Evolutionary conservation across 1,140 invertebrate species (phyloP), one percentile per base, ranked within the genome.

Genomic region (Anthonomus grandis): DNA sequence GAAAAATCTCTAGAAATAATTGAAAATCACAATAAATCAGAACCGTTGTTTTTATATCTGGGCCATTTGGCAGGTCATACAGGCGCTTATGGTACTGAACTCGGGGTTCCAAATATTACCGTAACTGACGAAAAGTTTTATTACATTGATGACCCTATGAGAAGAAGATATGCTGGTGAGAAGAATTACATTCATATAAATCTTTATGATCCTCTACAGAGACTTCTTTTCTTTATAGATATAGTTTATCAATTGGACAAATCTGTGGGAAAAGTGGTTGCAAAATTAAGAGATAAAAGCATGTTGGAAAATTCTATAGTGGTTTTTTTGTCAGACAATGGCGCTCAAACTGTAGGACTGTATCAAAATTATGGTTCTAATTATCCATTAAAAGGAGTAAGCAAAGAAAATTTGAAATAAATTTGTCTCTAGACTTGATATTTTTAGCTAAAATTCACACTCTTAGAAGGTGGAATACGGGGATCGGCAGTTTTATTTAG

Each of bases 391-490:
- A 81, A 88, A 75, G 91, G 91, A 31, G 86, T 90, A 76, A 76
- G 15, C n/a, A n/a, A n/a, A n/a, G n/a, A n/a, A n/a, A n/a, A n/a
- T n/a, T n/a, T n/a, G n/a, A 27, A 31, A 34, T 21, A 17, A 46
- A 13, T 46, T 46, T 54, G 5, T 46, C 17, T n/a, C 15, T 22
- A 39, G n/a, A 49, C 25, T n/a, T 42, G 10, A 49, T 47, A 15
- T 25, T 70, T 70, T 52, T 15, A 71, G 70, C 31, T 65, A 54
- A 87, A 87, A 71, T 82, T 84, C 65, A 90, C 88, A 0, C 69
- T 91, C 13, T 92, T 86, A 83, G 91, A 97, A 80, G 95, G 95
- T 23, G 93, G 93, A 0, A 84, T 95, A 8, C 79, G 89, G 25
- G 84, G 85, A 12, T 76, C 79, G 1, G 86, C 77, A 1, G 65